A percentile compares a stretch with the other conserved stretches of the same genome.
Evolutionary conservation across 2,113 vertebrate species (phyloP).

Genomic region (Dermatemys mawii): DNA sequence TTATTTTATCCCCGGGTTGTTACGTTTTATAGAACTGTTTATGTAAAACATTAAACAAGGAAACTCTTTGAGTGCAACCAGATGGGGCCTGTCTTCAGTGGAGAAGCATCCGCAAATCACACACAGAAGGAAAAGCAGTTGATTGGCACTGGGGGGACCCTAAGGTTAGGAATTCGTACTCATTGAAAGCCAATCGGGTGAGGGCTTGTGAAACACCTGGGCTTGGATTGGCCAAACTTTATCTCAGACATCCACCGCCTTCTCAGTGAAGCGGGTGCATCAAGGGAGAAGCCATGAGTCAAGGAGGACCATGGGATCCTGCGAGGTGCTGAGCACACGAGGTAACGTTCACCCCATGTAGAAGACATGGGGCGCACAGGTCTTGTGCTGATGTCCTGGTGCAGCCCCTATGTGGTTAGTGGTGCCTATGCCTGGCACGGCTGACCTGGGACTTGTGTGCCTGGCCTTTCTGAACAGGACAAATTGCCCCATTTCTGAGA

Average conservation of each 20-base stretch:
- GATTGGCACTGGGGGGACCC: neutral
- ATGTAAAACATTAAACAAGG: slow-evolving; percentile 34
- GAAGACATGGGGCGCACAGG: neutral
- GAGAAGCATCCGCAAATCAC: neutral
- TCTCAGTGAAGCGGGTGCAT: neutral
- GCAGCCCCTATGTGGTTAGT: fast-evolving
- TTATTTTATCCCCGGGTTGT: slow-evolving; percentile 38
- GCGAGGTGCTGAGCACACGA: neutral
- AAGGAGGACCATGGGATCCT: neutral
- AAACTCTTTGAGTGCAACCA: slow-evolving; percentile 13
- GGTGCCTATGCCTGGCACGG: neutral
- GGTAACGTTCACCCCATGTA: neutral
- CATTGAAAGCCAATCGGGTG: neutral
- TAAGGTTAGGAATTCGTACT: neutral
- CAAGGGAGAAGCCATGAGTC: neutral
- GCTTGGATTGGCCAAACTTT: neutral
- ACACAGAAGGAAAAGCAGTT: neutral
- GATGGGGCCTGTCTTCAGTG: slow-evolving; percentile 35
- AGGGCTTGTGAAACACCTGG: neutral
- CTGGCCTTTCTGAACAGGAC: fast-evolving
- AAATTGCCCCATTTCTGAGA: neutral
- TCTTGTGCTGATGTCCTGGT: neutral
- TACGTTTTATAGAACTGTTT: slow-evolving; percentile 60
- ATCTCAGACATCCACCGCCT: neutral
- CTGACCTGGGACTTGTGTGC: neutral